Percentiles rank a stretch among this genome's conserved stretches.
These are phyloP conservation scores for Toxotes jaculatrix DNA, from an alignment of 2,113 vertebrate genomes.

Conservation along the genomic window DNA sequence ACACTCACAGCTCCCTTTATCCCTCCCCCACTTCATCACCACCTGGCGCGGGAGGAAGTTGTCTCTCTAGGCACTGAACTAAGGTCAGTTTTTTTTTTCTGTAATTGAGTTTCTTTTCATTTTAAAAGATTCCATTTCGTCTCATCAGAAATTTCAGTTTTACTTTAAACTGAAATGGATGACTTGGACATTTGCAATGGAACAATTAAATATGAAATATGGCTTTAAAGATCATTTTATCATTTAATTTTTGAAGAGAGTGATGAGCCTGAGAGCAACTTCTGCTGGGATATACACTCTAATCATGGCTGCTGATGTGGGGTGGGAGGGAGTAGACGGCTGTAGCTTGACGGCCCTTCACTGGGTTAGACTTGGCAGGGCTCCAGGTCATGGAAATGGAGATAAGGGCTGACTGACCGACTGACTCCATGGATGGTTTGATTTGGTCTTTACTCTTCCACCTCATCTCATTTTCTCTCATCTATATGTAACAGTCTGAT, in stretches of 20 bases:
- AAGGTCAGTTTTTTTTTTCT: constrained; percentile 77
- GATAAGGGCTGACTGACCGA: constrained; percentile 57
- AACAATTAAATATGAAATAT: constrained; percentile 32
- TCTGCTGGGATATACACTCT: constrained; percentile 41
- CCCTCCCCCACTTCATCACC: constrained; percentile 69
- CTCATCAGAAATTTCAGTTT: constrained; percentile 32
- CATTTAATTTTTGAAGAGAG: constrained; percentile 2
- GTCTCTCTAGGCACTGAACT: constrained; percentile 78
- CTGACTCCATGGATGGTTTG: constrained; percentile 87
- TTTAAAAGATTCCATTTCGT: constrained; percentile 47
- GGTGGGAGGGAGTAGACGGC: constrained; percentile 22
- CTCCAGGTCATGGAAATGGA: constrained; percentile 67
- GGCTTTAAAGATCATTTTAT: constrained; percentile 23
- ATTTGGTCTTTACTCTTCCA: constrained; percentile 76
- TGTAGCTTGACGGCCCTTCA: constrained; percentile 44
- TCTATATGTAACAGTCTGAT: constrained; percentile 46
- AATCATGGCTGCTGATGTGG: constrained; percentile 56
- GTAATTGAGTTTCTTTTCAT: constrained; percentile 37
- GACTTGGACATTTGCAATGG: constrained; percentile 26
- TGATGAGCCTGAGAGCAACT: constrained; percentile 67
- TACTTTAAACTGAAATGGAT: constrained; percentile 43
- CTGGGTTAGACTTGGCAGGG: constrained; percentile 54
- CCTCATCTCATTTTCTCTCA: constrained; percentile 61
- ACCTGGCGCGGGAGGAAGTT: constrained; percentile 77
- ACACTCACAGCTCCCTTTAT: constrained; percentile 58